Conservation (phyloP, 2,113 vertebrate species). For the Lagopus leucura region DNA sequence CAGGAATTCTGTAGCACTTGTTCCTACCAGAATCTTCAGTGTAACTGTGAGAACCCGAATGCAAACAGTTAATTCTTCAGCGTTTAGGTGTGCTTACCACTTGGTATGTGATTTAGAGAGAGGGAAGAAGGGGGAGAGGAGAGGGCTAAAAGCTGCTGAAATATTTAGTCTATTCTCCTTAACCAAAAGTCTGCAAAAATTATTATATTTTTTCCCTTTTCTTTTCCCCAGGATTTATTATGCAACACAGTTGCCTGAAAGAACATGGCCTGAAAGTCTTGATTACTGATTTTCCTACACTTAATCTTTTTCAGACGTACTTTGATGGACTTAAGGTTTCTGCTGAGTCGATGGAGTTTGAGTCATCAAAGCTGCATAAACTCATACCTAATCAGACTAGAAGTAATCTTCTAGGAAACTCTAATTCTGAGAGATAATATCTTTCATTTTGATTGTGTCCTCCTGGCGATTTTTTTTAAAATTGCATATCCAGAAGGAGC, state of each 20-base stretch:
- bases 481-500: neutral
- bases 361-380: conserved; percentile 26
- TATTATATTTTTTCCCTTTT: neutral
- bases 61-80: neutral
- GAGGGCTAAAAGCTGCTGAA: conserved; percentile 10
- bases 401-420: conserved; percentile 30
- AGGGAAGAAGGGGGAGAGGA: neutral
- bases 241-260: conserved; percentile 31
- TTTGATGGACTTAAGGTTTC: conserved; percentile 13
- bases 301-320: neutral
- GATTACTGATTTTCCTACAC: conserved; percentile 36
- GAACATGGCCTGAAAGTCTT: conserved; percentile 33
- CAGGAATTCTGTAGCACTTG: neutral
- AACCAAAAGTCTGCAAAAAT: neutral
- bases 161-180: conserved; percentile 2
- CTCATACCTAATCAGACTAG: conserved; percentile 1
- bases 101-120: neutral
- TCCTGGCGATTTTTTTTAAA: neutral
- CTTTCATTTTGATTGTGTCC: neutral
- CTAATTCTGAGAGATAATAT: neutral
- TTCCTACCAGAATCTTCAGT: neutral
- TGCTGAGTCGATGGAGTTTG: neutral
- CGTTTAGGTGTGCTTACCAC: neutral
- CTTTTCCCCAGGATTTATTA: neutral
- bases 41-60: neutral